Base-by-base conservation (phyloP, 2,797 vertebrate species). In the Clarias pachynema region DNA sequence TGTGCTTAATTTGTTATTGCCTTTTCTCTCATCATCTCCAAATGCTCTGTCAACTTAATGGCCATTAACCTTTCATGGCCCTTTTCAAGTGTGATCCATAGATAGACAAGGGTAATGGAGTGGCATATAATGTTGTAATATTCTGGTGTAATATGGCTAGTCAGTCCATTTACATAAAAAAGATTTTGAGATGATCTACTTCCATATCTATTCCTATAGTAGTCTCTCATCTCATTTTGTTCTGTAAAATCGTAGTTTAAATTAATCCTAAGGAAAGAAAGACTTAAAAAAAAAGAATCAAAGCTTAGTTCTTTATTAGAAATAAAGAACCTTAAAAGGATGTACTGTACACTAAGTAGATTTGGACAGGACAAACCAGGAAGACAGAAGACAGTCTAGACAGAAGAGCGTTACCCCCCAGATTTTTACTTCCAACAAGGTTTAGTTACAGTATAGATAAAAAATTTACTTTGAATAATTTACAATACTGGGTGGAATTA, bases 11-110 rank as follows among this genome's bases (percentile, higher is more conserved):
- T 59, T 77, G 34, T 78, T 70, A 74, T 56, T 66, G 56, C 73
- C 34, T 34, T 86, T 85, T 86, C 79, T 77, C 80, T 83, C 62
- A 82, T 83, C 79, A 83, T 83, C 69, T 81, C 83, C 56, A 78
- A 72, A 74, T 65, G 72, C 82, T 81, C 70, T 66, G 63, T 82
- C 82, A 78, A 73, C 73, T 81, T 73, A 87, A 82, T 82, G 73
- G 53, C 37, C 37, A 74, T 84, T 79, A 86, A 62, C 65, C 82
- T 77, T 74, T 68, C 84, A 83, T 31, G 5, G 65, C 77, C 70
- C 75, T 66, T 65, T 66, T 70, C 84, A 82, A 88, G 44, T 53
- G 44, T 31, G 18, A 37, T 37, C 37, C 37, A 69, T 57, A 59
- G n/a, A 22, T 60, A 74, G 31, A 59, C 22, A 24, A 20, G 2